A percentile compares a stretch with the other conserved stretches of the same genome.
Evolutionary conservation across 2,113 vertebrate genomes (phyloP).

Genomic region (Nyctereutes procyonoides): DNA sequence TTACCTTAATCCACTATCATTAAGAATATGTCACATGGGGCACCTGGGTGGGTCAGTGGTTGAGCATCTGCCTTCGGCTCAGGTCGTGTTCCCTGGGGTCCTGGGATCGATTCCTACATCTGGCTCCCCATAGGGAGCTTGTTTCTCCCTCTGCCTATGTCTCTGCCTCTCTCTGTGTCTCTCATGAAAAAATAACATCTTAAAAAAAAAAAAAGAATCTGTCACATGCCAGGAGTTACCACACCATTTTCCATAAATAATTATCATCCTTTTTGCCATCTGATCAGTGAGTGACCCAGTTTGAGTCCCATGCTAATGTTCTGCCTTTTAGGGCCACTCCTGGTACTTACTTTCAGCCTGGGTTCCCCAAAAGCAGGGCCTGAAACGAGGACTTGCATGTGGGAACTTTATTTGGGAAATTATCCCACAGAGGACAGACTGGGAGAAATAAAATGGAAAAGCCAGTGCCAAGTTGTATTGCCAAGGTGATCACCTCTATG

Average conservation of each 20-base stretch:
- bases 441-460: background rate
- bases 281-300: background rate
- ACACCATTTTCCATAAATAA: background rate
- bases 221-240: too few relatives aligned
- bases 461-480: background rate
- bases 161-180: too few relatives aligned
- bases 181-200: too few relatives aligned
- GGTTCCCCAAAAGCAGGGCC: background rate
- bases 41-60: too few relatives aligned
- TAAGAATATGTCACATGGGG: background rate
- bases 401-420: background rate
- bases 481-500: background rate
- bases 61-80: too few relatives aligned
- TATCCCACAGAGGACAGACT: background rate
- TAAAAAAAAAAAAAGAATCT: background rate
- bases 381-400: background rate
- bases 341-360: background rate
- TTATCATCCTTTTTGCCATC: background rate
- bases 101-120: too few relatives aligned
- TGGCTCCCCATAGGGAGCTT: too few relatives aligned
- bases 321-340: background rate
- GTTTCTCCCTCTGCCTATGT: too few relatives aligned
- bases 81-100: too few relatives aligned
- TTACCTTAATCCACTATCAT: background rate
- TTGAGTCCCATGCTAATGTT: background rate